Conservation (phyloP, 2,888 invertebrate species). For the Lysandra bellargus region DNA sequence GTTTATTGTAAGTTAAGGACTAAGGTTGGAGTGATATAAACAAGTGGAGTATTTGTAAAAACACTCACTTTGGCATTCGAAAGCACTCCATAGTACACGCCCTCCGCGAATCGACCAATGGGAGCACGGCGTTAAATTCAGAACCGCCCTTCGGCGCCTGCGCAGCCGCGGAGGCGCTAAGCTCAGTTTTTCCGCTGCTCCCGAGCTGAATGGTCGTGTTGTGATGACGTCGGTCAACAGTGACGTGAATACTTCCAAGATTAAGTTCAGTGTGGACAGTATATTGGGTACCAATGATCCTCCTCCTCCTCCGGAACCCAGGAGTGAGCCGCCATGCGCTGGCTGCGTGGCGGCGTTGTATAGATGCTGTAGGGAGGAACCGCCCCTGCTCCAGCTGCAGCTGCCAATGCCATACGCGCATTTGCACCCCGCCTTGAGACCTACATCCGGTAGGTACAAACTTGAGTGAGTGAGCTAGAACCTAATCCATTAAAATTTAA, state of each 20-base stretch:
- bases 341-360: constrained; percentile 84
- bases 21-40: constrained; percentile 47
- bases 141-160: constrained; percentile 70
- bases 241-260: constrained; percentile 62
- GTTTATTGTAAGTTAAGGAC: constrained; percentile 58
- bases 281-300: constrained; percentile 78
- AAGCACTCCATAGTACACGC: constrained; percentile 66
- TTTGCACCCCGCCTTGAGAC: constrained; percentile 71
- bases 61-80: constrained; percentile 62
- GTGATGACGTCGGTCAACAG: constrained; percentile 66
- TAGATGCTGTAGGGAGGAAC: constrained; percentile 81
- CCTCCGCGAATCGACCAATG: constrained; percentile 59
- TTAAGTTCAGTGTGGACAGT: constrained; percentile 87
- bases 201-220: constrained; percentile 47
- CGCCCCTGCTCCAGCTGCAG: constrained; percentile 63
- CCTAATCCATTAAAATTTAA: too few species aligned
- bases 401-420: constrained; percentile 66
- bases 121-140: constrained; percentile 44
- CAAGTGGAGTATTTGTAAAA: constrained; percentile 70
- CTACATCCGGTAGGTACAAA: constrained; percentile 59
- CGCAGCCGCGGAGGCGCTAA: constrained; percentile 52
- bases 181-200: constrained; percentile 68
- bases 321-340: constrained; percentile 77
- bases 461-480: not conserved
- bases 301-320: constrained; percentile 48